phyloP scores from a whole-genome alignment of 2,797 vertebrate species.

The Tenualosa thibaudeaui region DNA sequence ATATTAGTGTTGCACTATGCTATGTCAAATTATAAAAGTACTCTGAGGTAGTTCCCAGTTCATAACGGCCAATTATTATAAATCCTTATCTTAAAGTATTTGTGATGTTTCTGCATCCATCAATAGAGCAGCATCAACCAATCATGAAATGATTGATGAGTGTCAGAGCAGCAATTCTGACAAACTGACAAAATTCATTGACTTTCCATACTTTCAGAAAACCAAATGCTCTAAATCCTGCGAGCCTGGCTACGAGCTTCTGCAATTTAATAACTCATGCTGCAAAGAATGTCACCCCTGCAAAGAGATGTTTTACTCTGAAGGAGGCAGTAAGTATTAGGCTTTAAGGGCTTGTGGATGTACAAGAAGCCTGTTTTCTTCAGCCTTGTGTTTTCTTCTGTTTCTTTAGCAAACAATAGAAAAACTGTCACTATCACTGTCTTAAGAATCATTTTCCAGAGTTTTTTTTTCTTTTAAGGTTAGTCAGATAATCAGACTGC shows the following conservation, averaged over 20 bases:
- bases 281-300: constrained; percentile 54
- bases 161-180: neutral
- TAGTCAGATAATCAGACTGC: no score
- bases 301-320: constrained; percentile 39
- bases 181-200: neutral
- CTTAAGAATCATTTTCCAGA: no score
- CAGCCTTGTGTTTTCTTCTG: neutral
- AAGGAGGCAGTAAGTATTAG: constrained; percentile 17
- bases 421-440: no score
- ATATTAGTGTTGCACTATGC: neutral
- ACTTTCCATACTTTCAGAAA: constrained; percentile 41
- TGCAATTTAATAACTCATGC: neutral
- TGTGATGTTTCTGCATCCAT: no score
- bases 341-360: neutral
- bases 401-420: neutral
- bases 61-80: neutral
- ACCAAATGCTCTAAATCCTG: constrained; percentile 63
- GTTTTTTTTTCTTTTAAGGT: no score
- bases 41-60: constrained; percentile 39
- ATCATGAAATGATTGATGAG: neutral
- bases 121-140: neutral
- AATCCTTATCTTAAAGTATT: no score
- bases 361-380: neutral
- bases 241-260: constrained; percentile 42
- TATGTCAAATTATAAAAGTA: neutral